Evolutionary conservation across 2,797 vertebrate genomes (phyloP), one percentile per base, ranked within the genome.

Genomic region (Acrocephalus scirpaceus): DNA sequence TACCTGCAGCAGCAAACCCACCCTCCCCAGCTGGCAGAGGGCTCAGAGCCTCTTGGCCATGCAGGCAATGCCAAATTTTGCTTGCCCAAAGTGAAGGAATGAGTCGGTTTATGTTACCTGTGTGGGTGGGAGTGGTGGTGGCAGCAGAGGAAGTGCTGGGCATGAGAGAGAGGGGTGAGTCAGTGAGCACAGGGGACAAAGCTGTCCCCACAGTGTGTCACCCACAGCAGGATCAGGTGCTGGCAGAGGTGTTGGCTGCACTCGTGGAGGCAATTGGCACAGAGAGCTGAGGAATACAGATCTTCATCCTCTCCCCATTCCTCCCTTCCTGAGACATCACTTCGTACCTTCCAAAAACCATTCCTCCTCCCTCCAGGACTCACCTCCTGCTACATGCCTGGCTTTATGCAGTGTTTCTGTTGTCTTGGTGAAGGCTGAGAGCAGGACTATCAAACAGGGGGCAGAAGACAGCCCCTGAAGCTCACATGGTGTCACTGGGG

Each of bases 151-250:
- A 54, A 38, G 53, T 4, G 16, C 38, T 32, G n/a, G 65, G 21
- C 4, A 13, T 2, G 10, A 6, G 3, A 7, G 18, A 16, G 25
- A 56, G 45, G 16, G 15, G 3, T 8, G 44, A 90, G 17, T 25
- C 1, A 3, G 18, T 7, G 67, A 36, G 32, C 29, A 16, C 3
- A 23, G 38, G 34, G 30, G 20, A 77, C 21, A 36, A 44, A 60
- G 47, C 11, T 11, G 10, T 40, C 29, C 45, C 22, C 57, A 26
- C 22, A 26, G 8, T 38, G 12, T 36, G n/a, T 60, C 40, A 72
- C 21, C 17, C 16, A 4, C 0, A 0, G 34, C 47, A 61, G 8
- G 6, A 54, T 42, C 20, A 42, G 79, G 38, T 1, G 5, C 32
- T 32, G 32, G 29, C 42, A 56, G 48, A 90, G 7, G 10, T 8